Evolutionary conservation across 2,797 vertebrate species (phyloP), one percentile per base, ranked within the genome.

Genomic region (Hemibagrus guttatus): DNA sequence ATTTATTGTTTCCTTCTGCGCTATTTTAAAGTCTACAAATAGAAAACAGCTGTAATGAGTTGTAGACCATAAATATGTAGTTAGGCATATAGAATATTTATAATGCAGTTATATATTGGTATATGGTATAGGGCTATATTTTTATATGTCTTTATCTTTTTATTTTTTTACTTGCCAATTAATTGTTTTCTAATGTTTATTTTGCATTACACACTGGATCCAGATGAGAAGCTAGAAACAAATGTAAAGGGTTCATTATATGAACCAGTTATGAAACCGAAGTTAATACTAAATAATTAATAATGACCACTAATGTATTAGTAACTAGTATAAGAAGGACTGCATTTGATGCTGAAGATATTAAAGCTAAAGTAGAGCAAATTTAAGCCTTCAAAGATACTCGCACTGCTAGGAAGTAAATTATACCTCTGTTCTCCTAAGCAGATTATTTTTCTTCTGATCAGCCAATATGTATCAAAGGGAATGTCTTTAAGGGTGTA

Each of bases 1-100:
- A 96, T 95, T 95, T 93, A 94, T 86, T 90, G 91, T 94, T 95
- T 96, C 94, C 93, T 94, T 92, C 93, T 94, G 92, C 94, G 92
- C 93, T 93, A 93, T 92, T 93, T 94, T 93, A 93, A 93, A 91
- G 92, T 88, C 89, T 2, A 49, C 49, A 82, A 86, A 75, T 85
- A 49, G 92, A 95, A 93, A 91, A 92, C 93, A 95, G 93, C 85
- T 85, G 74, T 54, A 87, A 58, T 46, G 71, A 79, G 82, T 81
- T 81, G 79, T 81, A 28, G 23, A 61, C 42, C 58, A 63, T 2
- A 42, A 81, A 46, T 61, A 26, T 59, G 39, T 42, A n/a, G 78
- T 42, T 59, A 80, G 21, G 14, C 31, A 79, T 23, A 26, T 39
- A 26, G 12, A 80, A 26, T 26, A 80, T 80, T 42, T 42, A n/a